These are phyloP conservation scores for Onthophagus sagittarius DNA, from an alignment of 2,888 invertebrate species.

Conservation along the genomic window DNA sequence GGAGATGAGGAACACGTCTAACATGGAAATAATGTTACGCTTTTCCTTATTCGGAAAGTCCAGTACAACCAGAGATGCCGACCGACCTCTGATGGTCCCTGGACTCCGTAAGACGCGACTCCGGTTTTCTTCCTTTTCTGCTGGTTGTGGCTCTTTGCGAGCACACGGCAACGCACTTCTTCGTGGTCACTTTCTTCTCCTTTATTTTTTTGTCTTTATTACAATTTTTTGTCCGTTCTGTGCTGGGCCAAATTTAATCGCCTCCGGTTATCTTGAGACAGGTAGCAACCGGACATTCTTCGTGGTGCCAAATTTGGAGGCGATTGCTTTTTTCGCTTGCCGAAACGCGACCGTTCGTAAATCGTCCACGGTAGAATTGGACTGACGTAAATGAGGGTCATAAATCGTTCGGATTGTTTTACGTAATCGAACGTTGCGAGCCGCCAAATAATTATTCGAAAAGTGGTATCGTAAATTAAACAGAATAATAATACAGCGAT, in stretches of 20 bases:
- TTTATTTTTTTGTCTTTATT: background rate
- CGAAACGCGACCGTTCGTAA: background rate
- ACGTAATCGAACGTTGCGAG: background rate
- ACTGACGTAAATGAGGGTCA: background rate
- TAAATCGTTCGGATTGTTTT: background rate
- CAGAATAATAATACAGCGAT: background rate
- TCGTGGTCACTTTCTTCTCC: constrained; percentile 27
- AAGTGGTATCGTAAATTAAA: background rate
- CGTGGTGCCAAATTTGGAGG: background rate
- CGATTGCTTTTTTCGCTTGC: background rate
- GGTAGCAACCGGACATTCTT: background rate
- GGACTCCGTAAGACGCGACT: constrained; percentile 10
- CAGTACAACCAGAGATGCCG: constrained; percentile 15
- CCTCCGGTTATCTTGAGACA: background rate
- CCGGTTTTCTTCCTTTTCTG: constrained; percentile 20
- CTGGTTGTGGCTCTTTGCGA: constrained; percentile 17
- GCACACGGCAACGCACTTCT: constrained; percentile 22
- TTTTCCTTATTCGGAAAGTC: constrained; percentile 41
- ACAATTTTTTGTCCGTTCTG: background rate
- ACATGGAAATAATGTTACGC: constrained; percentile 40
- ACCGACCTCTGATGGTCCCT: background rate
- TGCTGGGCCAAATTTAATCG: background rate
- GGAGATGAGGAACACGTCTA: constrained; percentile 24
- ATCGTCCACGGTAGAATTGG: background rate
- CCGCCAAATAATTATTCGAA: background rate